phyloP scores from a whole-genome alignment of 2,888 invertebrate genomes.

The Drosophila bunnanda region DNA sequence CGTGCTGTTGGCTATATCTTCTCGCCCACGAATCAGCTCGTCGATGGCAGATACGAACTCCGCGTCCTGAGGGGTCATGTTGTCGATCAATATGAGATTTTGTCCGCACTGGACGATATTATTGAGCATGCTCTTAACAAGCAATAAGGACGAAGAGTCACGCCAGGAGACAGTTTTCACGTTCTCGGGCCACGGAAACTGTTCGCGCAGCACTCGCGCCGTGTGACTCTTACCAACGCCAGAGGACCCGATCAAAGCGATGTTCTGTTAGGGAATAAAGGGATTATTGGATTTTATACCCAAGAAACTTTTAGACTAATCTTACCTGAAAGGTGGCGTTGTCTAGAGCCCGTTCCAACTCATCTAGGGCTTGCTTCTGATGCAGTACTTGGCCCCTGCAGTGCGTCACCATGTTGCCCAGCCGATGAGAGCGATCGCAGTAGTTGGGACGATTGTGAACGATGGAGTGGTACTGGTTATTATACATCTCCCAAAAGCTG shows the following conservation, averaged over 20 bases:
- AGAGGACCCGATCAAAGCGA: slow-evolving; percentile 77
- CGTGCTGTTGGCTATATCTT: slow-evolving; percentile 24
- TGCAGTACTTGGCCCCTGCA: slow-evolving; percentile 62
- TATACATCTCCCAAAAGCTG: slow-evolving; percentile 46
- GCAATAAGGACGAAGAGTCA: slow-evolving; percentile 22
- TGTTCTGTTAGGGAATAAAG: slow-evolving; percentile 42
- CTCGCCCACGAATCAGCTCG: slow-evolving; percentile 17
- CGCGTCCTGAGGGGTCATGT: slow-evolving; percentile 66
- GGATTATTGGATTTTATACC: neutral
- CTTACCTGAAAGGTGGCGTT: slow-evolving; percentile 49
- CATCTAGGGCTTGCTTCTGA: slow-evolving; percentile 64
- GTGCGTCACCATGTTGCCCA: slow-evolving; percentile 51
- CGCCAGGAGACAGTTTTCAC: slow-evolving; percentile 75
- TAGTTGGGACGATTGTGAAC: slow-evolving; percentile 78
- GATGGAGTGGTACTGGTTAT: slow-evolving; percentile 76
- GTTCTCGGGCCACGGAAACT: slow-evolving; percentile 83
- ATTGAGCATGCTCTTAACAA: slow-evolving; percentile 43
- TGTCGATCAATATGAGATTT: slow-evolving; percentile 83
- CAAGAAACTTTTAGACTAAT: neutral
- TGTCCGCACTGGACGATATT: slow-evolving; percentile 78
- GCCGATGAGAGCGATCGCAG: slow-evolving; percentile 62
- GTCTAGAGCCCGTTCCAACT: slow-evolving; percentile 65
- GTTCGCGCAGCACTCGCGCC: slow-evolving; percentile 60
- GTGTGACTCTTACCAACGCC: slow-evolving; percentile 82
- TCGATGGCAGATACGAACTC: slow-evolving; percentile 67